phyloP scores from a whole-genome alignment of 2,797 vertebrate species.

The Brotula barbata region DNA sequence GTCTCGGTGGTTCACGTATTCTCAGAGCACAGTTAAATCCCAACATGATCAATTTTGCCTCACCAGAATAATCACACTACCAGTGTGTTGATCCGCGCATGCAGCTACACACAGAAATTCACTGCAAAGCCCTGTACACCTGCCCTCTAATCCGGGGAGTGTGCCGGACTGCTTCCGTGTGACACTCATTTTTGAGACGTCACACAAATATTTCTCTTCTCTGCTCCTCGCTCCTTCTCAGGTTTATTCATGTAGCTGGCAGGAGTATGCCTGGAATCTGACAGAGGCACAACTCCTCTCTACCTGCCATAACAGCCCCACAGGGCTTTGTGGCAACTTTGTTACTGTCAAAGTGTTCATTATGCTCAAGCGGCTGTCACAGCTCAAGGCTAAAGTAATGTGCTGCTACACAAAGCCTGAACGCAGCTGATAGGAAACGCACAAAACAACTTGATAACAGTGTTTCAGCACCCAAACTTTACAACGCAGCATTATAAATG shows the following conservation, averaged over 20 bases:
- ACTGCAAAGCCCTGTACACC: not conserved
- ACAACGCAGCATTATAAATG: not conserved
- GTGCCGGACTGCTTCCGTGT: not conserved
- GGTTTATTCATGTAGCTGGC: slow-evolving; percentile 56
- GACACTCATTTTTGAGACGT: slow-evolving; percentile 13
- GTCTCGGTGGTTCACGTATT: slow-evolving; percentile 10
- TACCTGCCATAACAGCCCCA: slow-evolving; percentile 36
- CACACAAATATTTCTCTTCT: slow-evolving; percentile 17
- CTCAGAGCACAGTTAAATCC: slow-evolving; percentile 13
- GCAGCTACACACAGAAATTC: not conserved
- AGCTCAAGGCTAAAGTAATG: slow-evolving; percentile 23
- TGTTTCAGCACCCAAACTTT: not conserved
- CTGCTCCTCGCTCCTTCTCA: slow-evolving; percentile 32
- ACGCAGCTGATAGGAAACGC: slow-evolving; percentile 17
- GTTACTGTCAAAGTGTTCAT: slow-evolving; percentile 35
- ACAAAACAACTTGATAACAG: slow-evolving; percentile 15
- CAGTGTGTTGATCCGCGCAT: not conserved
- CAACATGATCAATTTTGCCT: not conserved
- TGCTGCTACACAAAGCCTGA: slow-evolving; percentile 20
- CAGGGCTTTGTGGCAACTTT: slow-evolving; percentile 24
- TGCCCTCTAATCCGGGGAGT: not conserved
- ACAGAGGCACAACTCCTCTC: slow-evolving; percentile 32
- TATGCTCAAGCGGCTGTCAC: not conserved
- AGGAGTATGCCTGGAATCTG: slow-evolving; percentile 56
- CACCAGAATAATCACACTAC: not conserved